Conservation (phyloP, 2,888 invertebrate genomes). For the Pollenia amentaria region DNA sequence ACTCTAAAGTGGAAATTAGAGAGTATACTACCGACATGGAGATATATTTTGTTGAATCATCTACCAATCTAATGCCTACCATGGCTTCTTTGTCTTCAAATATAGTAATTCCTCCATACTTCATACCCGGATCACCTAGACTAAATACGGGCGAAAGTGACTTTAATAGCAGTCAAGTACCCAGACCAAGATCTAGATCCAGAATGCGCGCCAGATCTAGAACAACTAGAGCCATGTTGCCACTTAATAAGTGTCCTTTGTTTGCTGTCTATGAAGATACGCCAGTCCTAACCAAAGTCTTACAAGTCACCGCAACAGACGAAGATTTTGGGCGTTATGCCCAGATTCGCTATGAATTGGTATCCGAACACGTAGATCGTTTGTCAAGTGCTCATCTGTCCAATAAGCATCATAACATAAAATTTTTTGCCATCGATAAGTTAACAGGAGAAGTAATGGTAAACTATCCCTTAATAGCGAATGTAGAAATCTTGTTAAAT, state of each 20-base stretch:
- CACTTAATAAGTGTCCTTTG: constrained; percentile 85
- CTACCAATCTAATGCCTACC: constrained; percentile 75
- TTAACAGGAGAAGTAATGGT: constrained; percentile 90
- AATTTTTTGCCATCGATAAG: constrained; percentile 89
- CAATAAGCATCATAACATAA: constrained; percentile 82
- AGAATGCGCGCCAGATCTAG: constrained; percentile 78
- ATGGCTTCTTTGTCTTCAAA: constrained; percentile 75
- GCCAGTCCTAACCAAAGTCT: constrained; percentile 88
- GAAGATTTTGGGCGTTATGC: constrained; percentile 90
- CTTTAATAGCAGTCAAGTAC: constrained; percentile 70
- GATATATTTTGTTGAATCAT: constrained; percentile 83
- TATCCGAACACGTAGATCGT: constrained; percentile 88
- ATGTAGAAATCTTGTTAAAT: constrained; percentile 90
- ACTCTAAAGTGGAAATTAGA: constrained; percentile 88
- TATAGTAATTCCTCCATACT: constrained; percentile 79
- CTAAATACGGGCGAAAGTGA: constrained; percentile 74
- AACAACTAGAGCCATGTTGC: constrained; percentile 63
- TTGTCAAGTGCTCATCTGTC: constrained; percentile 80
- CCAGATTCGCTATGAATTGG: constrained; percentile 89
- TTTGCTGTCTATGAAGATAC: constrained; percentile 90
- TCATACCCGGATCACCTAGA: constrained; percentile 83
- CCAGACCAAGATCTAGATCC: constrained; percentile 73
- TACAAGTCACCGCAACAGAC: constrained; percentile 90
- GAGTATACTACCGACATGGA: constrained; percentile 87
- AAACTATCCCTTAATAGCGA: constrained; percentile 89